Evolutionary conservation across 1,140 invertebrate genomes (phyloP).

Genomic region (Melitaea cinxia): DNA sequence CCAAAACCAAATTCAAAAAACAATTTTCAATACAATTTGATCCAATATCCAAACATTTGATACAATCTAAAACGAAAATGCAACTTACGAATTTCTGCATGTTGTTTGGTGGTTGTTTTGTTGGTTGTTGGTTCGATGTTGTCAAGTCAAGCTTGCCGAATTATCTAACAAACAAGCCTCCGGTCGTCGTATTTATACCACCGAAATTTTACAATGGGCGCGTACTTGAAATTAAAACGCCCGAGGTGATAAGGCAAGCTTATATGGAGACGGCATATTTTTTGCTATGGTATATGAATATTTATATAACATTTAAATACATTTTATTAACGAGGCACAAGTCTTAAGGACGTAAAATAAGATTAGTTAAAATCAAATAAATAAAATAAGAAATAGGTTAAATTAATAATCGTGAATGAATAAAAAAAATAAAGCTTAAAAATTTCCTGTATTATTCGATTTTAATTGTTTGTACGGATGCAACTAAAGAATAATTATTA

Average conservation of each 20-base stretch:
- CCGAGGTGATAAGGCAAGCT: constrained; percentile 40
- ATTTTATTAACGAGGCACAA: no score
- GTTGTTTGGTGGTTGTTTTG: constrained; percentile 40
- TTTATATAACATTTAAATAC: no score
- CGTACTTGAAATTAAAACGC: constrained; percentile 57
- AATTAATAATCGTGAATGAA: no score
- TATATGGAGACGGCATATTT: constrained; percentile 46
- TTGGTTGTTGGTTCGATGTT: constrained; percentile 30
- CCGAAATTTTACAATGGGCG: constrained; percentile 61
- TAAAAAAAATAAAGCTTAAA: no score
- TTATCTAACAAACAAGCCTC: constrained; percentile 55
- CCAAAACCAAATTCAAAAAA: not conserved
- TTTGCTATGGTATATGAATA: not conserved
- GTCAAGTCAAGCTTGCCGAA: constrained; percentile 43
- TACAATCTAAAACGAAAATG: not conserved
- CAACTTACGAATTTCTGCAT: constrained; percentile 74
- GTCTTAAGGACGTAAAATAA: no score
- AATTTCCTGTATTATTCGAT: no score
- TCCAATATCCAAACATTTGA: not conserved
- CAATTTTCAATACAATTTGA: not conserved
- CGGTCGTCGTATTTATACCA: constrained; percentile 57
- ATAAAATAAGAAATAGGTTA: no score
- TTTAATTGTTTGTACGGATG: no score
- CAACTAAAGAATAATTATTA: no score
- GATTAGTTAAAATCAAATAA: no score